Conservation (phyloP, 1,140 invertebrate species). For the Drosophila nebulosa region DNA sequence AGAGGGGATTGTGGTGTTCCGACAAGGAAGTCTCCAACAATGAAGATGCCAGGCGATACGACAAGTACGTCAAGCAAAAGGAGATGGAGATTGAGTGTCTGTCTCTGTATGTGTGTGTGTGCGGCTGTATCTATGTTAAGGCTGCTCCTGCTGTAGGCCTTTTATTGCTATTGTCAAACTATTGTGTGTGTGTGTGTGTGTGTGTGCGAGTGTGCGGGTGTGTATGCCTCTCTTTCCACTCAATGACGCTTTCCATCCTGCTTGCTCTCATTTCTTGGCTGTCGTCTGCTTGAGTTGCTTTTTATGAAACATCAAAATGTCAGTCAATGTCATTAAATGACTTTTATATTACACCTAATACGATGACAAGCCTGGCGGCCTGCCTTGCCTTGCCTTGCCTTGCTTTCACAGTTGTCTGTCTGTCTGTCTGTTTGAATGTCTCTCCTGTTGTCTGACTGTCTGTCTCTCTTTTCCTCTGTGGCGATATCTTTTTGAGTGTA, state of each 20-base stretch:
- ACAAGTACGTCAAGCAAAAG: conserved; percentile 61
- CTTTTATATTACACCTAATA: conserved; percentile 80
- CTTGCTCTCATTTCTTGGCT: background rate
- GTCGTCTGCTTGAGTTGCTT: conserved; percentile 73
- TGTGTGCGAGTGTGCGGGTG: conserved; percentile 9
- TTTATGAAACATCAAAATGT: conserved; percentile 80
- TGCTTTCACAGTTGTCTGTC: background rate
- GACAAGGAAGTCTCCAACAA: conserved; percentile 47
- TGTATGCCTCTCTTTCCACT: conserved; percentile 2
- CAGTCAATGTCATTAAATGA: conserved; percentile 80
- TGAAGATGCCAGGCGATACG: conserved; percentile 74
- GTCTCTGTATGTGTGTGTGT: conserved; percentile 3
- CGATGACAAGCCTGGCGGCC: conserved; percentile 70
- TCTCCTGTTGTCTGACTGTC: no score
- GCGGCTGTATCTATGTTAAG: conserved; percentile 6
- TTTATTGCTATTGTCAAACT: conserved; percentile 79
- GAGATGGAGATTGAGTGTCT: conserved; percentile 12
- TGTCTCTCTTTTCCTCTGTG: background rate
- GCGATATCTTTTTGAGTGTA: conserved; percentile 74
- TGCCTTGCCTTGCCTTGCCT: conserved; percentile 14
- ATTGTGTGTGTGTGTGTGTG: conserved; percentile 49
- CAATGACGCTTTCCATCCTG: background rate
- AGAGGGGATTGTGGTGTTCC: background rate
- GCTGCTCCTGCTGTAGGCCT: conserved; percentile 59
- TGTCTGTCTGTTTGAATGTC: no score